Percentiles rank a stretch among this genome's conserved stretches.
phyloP scores from a whole-genome alignment of 2,113 vertebrate species.

The Myotis yumanensis region DNA sequence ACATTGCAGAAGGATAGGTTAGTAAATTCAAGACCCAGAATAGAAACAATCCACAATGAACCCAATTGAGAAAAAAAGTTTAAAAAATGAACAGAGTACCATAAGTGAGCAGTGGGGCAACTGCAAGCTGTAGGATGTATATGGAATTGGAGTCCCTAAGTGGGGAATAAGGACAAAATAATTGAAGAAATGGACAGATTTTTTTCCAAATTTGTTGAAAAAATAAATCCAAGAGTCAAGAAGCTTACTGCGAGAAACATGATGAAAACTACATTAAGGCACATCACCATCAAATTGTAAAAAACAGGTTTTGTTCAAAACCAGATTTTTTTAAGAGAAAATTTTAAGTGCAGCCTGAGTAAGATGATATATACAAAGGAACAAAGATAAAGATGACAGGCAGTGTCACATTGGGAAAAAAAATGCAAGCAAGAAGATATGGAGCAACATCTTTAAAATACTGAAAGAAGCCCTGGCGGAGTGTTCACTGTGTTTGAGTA shows the following conservation, averaged over 20 bases:
- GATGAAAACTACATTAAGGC: background rate
- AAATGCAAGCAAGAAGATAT: background rate
- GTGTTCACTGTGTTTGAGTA: too few relatives aligned
- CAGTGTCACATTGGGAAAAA: background rate
- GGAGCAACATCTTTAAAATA: background rate
- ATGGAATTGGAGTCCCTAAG: background rate
- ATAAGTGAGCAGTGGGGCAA: background rate
- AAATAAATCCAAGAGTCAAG: background rate
- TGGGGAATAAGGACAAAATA: background rate
- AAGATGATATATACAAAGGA: background rate
- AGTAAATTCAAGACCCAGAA: background rate
- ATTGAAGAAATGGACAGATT: background rate
- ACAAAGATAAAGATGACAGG: background rate
- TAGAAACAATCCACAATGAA: background rate
- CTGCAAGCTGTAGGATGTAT: background rate
- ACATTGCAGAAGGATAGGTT: background rate
- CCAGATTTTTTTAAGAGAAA: background rate
- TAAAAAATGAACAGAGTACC: background rate
- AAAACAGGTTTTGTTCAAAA: background rate
- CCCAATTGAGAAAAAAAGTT: background rate
- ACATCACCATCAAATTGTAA: background rate
- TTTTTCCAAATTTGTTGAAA: background rate
- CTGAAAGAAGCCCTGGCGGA: background rate
- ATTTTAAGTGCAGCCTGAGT: background rate
- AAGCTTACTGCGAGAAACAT: background rate